These are phyloP conservation scores for Elephantulus edwardii DNA, from an alignment of 2,113 vertebrate species.

Conservation along the genomic window DNA sequence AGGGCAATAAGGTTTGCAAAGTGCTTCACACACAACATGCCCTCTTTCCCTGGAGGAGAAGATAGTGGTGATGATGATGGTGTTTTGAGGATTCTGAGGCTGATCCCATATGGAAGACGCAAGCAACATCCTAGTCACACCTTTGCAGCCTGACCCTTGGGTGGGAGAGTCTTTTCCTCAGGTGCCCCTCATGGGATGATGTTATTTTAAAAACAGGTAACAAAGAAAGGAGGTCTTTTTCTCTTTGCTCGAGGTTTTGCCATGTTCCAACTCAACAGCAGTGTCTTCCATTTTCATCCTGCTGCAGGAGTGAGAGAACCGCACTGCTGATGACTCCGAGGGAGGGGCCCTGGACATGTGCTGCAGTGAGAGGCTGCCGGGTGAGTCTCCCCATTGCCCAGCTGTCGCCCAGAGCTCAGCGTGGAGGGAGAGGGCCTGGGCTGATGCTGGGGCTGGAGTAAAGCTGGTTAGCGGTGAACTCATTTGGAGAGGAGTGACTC, in stretches of 20 bases:
- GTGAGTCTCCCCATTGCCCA: conserved; percentile 57
- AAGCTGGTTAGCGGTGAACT: background rate
- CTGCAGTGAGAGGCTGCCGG: conserved; percentile 74
- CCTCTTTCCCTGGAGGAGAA: background rate
- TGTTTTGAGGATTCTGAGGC: background rate
- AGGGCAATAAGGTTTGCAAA: background rate
- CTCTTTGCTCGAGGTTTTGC: background rate
- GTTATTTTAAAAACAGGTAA: background rate
- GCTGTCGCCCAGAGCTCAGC: background rate
- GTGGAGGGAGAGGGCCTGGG: background rate
- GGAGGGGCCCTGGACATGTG: conserved; percentile 77
- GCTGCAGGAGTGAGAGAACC: conserved; percentile 58
- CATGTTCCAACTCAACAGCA: background rate
- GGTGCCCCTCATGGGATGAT: background rate
- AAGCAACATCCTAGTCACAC: background rate
- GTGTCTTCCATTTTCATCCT: conserved; percentile 25
- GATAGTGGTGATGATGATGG: background rate
- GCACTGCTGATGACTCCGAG: conserved; percentile 66
- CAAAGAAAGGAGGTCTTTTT: background rate
- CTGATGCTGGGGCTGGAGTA: background rate
- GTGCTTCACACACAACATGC: background rate
- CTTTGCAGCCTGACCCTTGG: background rate
- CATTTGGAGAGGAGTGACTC: background rate
- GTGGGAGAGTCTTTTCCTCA: background rate
- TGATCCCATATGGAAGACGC: background rate